These are phyloP conservation scores for Creontiades dilutus DNA, from an alignment of 2,888 invertebrate species.

Conservation along the genomic window DNA sequence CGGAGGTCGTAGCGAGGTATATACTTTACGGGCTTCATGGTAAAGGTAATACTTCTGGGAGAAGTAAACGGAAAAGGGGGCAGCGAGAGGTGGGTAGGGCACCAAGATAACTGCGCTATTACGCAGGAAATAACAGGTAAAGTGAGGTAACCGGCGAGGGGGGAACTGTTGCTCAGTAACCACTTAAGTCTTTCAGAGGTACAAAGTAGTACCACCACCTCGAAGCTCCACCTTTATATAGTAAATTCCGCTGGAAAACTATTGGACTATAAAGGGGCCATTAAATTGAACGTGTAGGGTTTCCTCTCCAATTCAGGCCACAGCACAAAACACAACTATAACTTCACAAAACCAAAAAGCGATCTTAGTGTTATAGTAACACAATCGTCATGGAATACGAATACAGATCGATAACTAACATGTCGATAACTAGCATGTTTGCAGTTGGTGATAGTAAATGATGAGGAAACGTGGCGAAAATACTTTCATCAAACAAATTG, in stretches of 20 bases:
- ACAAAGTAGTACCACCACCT: neutral
- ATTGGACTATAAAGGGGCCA: too few relatives aligned
- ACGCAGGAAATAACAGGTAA: neutral
- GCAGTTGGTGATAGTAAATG: too few relatives aligned
- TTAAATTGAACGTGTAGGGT: too few relatives aligned
- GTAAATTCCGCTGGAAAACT: too few relatives aligned
- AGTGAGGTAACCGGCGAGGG: neutral
- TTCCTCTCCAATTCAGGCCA: too few relatives aligned
- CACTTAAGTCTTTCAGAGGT: neutral
- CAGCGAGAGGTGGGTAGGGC: neutral
- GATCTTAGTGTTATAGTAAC: too few relatives aligned
- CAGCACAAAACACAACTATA: too few relatives aligned
- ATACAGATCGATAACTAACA: too few relatives aligned
- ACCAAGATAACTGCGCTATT: constrained; percentile 14
- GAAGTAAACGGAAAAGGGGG: neutral
- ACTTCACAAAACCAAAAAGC: too few relatives aligned
- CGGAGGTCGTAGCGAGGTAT: neutral
- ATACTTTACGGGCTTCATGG: neutral
- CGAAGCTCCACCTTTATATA: too few relatives aligned
- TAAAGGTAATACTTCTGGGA: neutral
- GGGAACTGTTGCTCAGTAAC: neutral
- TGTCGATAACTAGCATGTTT: too few relatives aligned
- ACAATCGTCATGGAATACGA: too few relatives aligned
- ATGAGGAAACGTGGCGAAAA: neutral
- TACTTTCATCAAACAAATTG: neutral